Evolutionary conservation across 2,113 vertebrate species (phyloP).

Genomic region (Leuciscus idus): DNA sequence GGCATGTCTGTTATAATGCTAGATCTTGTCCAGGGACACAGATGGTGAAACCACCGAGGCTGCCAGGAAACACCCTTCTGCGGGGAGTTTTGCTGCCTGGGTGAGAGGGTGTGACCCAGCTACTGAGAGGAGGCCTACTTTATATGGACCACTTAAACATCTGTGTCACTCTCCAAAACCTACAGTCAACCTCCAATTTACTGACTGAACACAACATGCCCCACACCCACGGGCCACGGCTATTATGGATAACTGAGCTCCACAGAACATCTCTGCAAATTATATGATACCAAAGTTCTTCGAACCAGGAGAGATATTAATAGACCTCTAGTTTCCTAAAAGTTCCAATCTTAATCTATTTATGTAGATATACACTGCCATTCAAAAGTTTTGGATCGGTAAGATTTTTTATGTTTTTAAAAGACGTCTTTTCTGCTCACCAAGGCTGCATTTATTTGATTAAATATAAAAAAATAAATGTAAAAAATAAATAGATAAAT

Average conservation of each 20-base stretch:
- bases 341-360: background rate
- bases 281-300: constrained; percentile 15
- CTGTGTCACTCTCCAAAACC: constrained; percentile 55
- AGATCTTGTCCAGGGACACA: constrained; percentile 44
- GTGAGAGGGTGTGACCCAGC: constrained; percentile 58
- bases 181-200: constrained; percentile 64
- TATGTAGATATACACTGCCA: background rate
- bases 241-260: constrained; percentile 54
- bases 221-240: constrained; percentile 46
- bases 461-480: too few relatives aligned
- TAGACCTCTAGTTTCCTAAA: background rate
- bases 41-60: constrained; percentile 59
- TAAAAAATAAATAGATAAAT: too few relatives aligned
- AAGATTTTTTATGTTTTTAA: too few relatives aligned
- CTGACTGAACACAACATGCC: constrained; percentile 45
- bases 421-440: too few relatives aligned
- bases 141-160: constrained; percentile 62
- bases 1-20: constrained; percentile 13
- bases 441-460: too few relatives aligned
- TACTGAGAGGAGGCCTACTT: constrained; percentile 58
- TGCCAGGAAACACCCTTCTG: constrained; percentile 46
- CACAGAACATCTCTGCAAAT: constrained; percentile 28
- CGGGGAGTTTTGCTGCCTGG: constrained; percentile 55
- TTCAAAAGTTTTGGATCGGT: too few relatives aligned
- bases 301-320: constrained; percentile 11